Evolutionary conservation across 92 coral and sea anemone species (phyloP).

Genomic region (Muricea muricata): DNA sequence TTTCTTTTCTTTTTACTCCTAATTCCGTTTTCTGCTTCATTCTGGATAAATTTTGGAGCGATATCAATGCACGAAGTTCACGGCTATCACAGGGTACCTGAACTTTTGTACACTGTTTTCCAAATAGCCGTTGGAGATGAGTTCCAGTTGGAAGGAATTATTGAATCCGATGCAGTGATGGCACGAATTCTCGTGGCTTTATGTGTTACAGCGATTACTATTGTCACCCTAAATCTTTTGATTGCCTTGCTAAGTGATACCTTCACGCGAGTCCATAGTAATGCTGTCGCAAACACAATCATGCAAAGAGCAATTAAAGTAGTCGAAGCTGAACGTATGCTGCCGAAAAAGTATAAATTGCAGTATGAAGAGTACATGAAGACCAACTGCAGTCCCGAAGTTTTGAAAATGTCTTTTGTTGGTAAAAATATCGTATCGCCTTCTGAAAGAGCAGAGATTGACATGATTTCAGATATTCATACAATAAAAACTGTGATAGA

Average conservation of each 20-base stretch:
- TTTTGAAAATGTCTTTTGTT: slow-evolving; percentile 23
- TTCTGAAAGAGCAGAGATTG: slow-evolving; percentile 7
- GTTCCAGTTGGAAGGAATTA: slow-evolving; percentile 59
- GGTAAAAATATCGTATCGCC: not conserved
- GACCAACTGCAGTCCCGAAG: slow-evolving; percentile 73
- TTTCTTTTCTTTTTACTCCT: slow-evolving; percentile 61
- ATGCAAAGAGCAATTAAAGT: slow-evolving; percentile 75
- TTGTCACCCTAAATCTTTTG: slow-evolving; percentile 67
- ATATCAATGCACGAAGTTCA: slow-evolving; percentile 45
- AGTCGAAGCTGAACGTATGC: slow-evolving; percentile 61
- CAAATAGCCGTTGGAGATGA: slow-evolving; percentile 66
- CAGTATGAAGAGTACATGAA: slow-evolving; percentile 64
- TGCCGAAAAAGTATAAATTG: slow-evolving; percentile 40
- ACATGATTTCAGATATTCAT: not conserved
- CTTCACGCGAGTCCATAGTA: slow-evolving; percentile 70
- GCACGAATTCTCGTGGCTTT: slow-evolving; percentile 58
- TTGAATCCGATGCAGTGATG: slow-evolving; percentile 51
- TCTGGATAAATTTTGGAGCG: slow-evolving; percentile 75
- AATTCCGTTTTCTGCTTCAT: slow-evolving; percentile 70
- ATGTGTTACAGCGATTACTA: slow-evolving; percentile 54
- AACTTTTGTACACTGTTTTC: slow-evolving; percentile 51
- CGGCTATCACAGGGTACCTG: slow-evolving; percentile 44
- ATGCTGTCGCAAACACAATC: slow-evolving; percentile 73
- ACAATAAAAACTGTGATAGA: not conserved
- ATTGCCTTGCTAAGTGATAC: slow-evolving; percentile 78